Percentiles rank a stretch among this genome's conserved stretches.
Conservation (phyloP, 1,140 invertebrate species). For the Drosophila paulistorum region DNA sequence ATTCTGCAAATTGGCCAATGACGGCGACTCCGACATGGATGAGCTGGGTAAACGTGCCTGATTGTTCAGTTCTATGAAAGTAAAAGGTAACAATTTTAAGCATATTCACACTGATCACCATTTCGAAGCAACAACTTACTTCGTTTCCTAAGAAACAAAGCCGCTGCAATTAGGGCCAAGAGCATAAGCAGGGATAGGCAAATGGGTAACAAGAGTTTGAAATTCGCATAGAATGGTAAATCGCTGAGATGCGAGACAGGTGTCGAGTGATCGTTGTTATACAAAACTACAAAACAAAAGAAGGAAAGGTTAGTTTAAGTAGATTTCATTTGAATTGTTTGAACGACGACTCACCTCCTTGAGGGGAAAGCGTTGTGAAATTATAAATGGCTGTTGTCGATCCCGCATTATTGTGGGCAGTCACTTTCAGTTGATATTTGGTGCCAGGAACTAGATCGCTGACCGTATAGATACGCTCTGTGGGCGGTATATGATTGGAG, state of each 20-base stretch:
- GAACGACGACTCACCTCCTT: conserved; percentile 85
- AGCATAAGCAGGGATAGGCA: conserved; percentile 87
- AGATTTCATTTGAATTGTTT: not conserved
- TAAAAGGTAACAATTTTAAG: not conserved
- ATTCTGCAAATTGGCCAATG: conserved; percentile 89
- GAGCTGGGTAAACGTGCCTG: conserved; percentile 75
- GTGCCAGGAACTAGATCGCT: conserved; percentile 92
- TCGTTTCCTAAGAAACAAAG: conserved; percentile 86
- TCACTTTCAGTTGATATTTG: conserved; percentile 93
- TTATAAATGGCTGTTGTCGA: conserved; percentile 94
- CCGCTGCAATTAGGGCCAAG: conserved; percentile 86
- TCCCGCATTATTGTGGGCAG: conserved; percentile 96
- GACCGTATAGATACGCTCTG: conserved; percentile 90
- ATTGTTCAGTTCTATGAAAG: conserved; percentile 60
- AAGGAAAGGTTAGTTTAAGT: not conserved
- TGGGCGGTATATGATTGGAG: conserved; percentile 89
- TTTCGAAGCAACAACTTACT: conserved; percentile 84
- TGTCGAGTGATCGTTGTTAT: conserved; percentile 85
- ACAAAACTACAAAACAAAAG: conserved; percentile 67
- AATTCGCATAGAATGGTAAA: conserved; percentile 88
- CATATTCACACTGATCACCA: not conserved
- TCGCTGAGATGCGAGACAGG: conserved; percentile 86
- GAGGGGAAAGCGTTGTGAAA: conserved; percentile 90
- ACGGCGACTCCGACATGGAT: conserved; percentile 86
- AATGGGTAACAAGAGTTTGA: conserved; percentile 88